These are phyloP conservation scores for Resseliella maxima DNA, from an alignment of 2,888 invertebrate species.

Conservation along the genomic window DNA sequence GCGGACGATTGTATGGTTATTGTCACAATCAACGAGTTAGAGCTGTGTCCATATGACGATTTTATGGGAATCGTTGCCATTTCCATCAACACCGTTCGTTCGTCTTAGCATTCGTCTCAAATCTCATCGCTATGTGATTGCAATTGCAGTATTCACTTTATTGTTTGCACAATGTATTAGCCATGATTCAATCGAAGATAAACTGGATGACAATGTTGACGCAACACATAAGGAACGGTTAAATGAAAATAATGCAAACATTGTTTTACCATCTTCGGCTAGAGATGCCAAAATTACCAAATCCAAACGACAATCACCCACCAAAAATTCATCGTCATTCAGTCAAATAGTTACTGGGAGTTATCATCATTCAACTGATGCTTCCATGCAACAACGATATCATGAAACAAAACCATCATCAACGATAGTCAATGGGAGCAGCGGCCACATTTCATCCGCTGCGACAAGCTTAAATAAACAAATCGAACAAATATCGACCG, in stretches of 20 bases:
- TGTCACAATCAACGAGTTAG: constrained; percentile 13
- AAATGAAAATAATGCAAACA: neutral
- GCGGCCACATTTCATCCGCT: neutral
- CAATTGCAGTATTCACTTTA: constrained; percentile 26
- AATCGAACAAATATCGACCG: neutral
- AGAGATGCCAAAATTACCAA: neutral
- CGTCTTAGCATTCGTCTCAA: neutral
- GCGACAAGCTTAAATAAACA: neutral
- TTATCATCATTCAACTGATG: neutral
- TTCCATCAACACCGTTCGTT: constrained; percentile 36
- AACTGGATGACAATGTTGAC: neutral
- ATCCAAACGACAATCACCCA: constrained; percentile 11
- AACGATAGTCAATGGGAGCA: neutral
- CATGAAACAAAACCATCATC: neutral
- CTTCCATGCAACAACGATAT: neutral
- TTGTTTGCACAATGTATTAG: constrained; percentile 8
- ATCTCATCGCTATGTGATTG: constrained; percentile 1
- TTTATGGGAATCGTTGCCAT: constrained; percentile 3
- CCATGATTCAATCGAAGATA: neutral
- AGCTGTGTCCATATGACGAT: constrained; percentile 49
- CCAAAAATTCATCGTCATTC: neutral
- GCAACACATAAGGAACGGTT: neutral
- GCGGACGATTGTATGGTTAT: neutral
- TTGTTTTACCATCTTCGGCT: no score
- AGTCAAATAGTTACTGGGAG: neutral